These are phyloP conservation scores for Neotoma lepida DNA, from an alignment of 2,113 vertebrate species.

Conservation along the genomic window DNA sequence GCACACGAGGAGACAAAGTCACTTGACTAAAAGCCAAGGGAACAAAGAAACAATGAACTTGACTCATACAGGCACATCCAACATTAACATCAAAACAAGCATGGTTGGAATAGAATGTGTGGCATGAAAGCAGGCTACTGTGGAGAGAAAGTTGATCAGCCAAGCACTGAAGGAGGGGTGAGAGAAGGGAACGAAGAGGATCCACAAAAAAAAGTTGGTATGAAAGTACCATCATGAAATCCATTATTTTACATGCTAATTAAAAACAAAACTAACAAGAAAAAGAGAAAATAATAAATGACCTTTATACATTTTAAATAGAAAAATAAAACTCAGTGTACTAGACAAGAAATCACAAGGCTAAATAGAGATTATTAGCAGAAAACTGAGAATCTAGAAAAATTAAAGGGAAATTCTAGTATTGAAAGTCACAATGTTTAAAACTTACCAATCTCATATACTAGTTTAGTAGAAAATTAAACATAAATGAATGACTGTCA, in stretches of 20 bases:
- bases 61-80: neutral
- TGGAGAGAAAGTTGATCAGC: neutral
- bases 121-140: neutral
- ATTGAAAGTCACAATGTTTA: neutral
- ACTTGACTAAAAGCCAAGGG: neutral
- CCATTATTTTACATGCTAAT: neutral
- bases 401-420: constrained; percentile 6
- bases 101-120: neutral
- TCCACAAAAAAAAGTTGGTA: neutral
- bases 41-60: neutral
- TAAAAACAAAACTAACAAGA: neutral
- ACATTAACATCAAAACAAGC: neutral
- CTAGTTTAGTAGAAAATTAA: neutral
- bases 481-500: neutral
- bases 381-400: constrained; percentile 2
- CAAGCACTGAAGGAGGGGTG: neutral
- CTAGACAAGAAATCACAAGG: neutral
- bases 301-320: neutral
- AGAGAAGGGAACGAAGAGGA: too few relatives aligned
- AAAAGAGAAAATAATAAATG: neutral
- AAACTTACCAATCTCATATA: neutral
- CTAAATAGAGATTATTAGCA: neutral
- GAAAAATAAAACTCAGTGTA: neutral
- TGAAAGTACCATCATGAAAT: neutral
- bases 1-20: constrained; percentile 8